These are phyloP conservation scores for Clarias batrachus DNA, from an alignment of 2,113 vertebrate species.

Conservation along the genomic window DNA sequence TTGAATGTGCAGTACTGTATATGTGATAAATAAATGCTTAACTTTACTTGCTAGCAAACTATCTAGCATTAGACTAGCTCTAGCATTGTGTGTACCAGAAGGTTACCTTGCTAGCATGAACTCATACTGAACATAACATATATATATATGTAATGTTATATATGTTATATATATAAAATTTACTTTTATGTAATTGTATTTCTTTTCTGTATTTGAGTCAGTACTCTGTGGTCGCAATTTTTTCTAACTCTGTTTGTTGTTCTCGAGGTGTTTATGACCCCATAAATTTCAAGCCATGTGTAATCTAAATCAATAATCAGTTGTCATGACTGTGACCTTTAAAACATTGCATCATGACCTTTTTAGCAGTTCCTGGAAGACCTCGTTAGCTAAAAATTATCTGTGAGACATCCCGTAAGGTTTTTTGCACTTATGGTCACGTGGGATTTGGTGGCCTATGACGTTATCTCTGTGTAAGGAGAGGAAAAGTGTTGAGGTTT, in stretches of 20 bases:
- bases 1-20: too few relatives aligned
- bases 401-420: conserved; percentile 69
- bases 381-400: conserved; percentile 71
- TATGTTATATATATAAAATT: too few relatives aligned
- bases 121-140: too few relatives aligned
- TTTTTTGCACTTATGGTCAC: conserved; percentile 58
- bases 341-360: conserved; percentile 33
- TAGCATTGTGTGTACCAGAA: neutral
- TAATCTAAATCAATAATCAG: neutral
- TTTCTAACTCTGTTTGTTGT: neutral
- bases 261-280: neutral
- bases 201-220: too few relatives aligned
- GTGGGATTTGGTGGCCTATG: conserved; percentile 73
- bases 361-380: conserved; percentile 66
- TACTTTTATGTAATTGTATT: too few relatives aligned
- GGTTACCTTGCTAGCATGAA: too few relatives aligned
- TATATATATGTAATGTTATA: too few relatives aligned
- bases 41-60: neutral
- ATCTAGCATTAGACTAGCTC: neutral
- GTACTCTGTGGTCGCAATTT: neutral
- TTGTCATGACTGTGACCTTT: conserved; percentile 46
- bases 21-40: too few relatives aligned
- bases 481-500: neutral
- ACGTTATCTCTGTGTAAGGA: conserved; percentile 41
- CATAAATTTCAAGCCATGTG: neutral